Base-by-base conservation (phyloP, 2,797 vertebrate genomes). In the Trematomus bernacchii region DNA sequence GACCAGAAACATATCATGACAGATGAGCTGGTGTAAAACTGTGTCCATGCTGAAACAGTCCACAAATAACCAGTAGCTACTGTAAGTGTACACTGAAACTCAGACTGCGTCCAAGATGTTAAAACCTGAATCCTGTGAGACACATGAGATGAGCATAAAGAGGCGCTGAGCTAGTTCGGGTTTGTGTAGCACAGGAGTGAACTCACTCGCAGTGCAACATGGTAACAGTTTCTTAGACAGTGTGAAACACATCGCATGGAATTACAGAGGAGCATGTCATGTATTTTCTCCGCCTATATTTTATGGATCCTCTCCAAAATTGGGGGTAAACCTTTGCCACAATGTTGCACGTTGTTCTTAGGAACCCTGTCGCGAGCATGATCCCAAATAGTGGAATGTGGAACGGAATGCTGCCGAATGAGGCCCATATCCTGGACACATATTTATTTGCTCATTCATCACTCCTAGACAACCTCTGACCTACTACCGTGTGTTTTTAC, bases 381-480 rank as follows among this genome's bases (percentile, higher is more conserved):
- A 84, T 88, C 73, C 77, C 79, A 73, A 61, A 54, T 83, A 52
- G 68, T 43, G 89, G 93, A 93, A 94, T 92, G 93, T 93, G 85
- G 87, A 92, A 91, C 63, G 80, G 91, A 91, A 94, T 84, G 88
- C 73, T 65, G 58, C 60, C 74, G 80, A 87, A 78, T 75, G 78
- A 87, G 88, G 88, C 85, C 89, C 82, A 63, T 71, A 88, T 86
- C 85, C 87, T 2, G 42, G 85, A 85, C 86, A 74, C 86, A 77
- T 91, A 94, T 94, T 93, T 94, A 95, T 95, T 93, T 94, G 84
- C 91, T 90, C 93, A 93, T 94, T 94, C 91, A 94, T 94, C 93
- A 93, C 88, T 87, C 66, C 69, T 66, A 13, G 21, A 74, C 65
- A 85, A 94, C 89, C 93, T 92, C 63, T 92, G 87, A 93, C 92